phyloP scores from a whole-genome alignment of 2,113 vertebrate genomes.

The Tychaedon coryphoeus region DNA sequence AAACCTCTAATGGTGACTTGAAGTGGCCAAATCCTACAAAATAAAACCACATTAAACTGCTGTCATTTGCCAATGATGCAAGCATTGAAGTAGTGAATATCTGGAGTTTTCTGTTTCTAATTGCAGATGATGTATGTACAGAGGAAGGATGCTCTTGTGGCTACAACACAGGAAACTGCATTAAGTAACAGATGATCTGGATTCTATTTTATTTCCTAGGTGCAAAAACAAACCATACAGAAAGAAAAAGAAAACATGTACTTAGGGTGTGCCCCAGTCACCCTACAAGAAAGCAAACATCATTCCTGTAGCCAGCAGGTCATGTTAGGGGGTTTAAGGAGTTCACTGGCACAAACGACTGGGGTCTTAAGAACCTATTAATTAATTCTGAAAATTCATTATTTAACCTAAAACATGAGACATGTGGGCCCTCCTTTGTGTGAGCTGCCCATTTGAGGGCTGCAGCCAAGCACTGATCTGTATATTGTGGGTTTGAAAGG shows the following conservation, averaged over 20 bases:
- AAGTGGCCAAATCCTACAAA: neutral
- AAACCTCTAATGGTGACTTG: neutral
- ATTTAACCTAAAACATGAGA: neutral
- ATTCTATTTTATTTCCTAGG: neutral
- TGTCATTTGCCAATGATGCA: neutral
- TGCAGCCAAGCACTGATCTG: neutral
- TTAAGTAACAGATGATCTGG: slow-evolving; percentile 16
- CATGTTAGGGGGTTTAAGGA: neutral
- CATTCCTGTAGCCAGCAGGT: neutral
- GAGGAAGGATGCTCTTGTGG: neutral
- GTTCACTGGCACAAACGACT: neutral
- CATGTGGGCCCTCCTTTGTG: neutral
- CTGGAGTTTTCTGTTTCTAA: neutral
- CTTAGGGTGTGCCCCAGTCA: neutral
- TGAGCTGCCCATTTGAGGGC: neutral
- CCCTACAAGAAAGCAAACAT: neutral
- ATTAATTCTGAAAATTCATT: neutral
- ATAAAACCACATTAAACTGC: neutral
- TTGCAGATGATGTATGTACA: neutral
- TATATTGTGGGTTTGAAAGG: neutral
- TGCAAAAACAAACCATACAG: neutral
- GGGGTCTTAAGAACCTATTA: neutral
- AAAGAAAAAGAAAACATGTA: neutral
- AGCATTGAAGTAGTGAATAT: neutral
- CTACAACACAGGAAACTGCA: neutral